phyloP scores from a whole-genome alignment of 2,113 vertebrate genomes.

The Ictidomys tridecemlineatus region DNA sequence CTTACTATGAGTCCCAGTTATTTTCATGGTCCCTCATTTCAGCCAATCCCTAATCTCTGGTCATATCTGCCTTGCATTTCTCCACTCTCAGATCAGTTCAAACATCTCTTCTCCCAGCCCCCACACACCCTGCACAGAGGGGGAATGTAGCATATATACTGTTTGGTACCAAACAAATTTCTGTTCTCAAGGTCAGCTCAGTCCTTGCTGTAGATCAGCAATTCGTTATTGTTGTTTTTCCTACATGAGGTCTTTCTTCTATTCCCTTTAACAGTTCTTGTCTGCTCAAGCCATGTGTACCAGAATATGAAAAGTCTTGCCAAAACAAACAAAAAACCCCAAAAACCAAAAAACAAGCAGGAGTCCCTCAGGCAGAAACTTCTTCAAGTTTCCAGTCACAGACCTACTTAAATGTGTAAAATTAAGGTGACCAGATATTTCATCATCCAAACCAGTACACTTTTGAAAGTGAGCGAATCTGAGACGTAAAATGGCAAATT shows the following conservation, averaged over 20 bases:
- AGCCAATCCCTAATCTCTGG: accelerated
- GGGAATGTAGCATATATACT: accelerated
- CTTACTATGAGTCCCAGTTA: neutral
- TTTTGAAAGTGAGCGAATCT: neutral
- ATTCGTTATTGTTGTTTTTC: neutral
- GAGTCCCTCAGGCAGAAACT: neutral
- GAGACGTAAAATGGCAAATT: neutral
- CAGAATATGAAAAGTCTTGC: neutral
- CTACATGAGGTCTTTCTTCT: neutral
- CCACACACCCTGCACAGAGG: neutral
- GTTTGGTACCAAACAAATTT: neutral
- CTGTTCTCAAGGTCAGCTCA: neutral
- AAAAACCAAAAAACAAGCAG: no score
- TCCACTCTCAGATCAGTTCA: neutral
- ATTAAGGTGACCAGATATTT: neutral
- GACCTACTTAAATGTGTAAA: neutral
- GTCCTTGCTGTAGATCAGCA: neutral
- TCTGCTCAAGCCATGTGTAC: neutral
- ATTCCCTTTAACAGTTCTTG: neutral
- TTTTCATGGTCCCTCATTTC: neutral
- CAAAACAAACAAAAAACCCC: no score
- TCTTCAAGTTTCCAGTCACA: neutral
- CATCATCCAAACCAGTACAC: neutral
- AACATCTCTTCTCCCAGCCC: neutral
- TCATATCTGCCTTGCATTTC: neutral